Percentiles rank a stretch among this genome's conserved stretches.
Evolutionary conservation across 2,888 invertebrate genomes (phyloP).

Genomic region (Hydrotaea cyrtoneurina): DNA sequence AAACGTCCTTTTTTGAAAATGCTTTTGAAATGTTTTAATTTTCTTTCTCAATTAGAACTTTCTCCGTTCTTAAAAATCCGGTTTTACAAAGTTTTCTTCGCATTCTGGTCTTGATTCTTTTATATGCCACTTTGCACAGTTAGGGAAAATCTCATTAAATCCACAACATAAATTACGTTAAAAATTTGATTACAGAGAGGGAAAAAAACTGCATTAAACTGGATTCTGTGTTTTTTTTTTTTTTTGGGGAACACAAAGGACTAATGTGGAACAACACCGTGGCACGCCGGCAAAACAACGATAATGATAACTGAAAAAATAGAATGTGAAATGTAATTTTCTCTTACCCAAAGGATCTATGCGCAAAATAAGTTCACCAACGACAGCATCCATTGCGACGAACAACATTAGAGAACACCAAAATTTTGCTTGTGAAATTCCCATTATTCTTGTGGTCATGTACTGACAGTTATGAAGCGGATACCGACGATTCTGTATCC

Average conservation of each 20-base stretch:
- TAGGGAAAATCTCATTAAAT: constrained; percentile 50
- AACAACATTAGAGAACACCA: constrained; percentile 74
- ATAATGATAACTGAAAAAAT: constrained; percentile 1
- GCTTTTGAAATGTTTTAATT: not conserved
- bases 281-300: not conserved
- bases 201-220: constrained; percentile 49
- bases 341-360: constrained; percentile 80
- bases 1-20: not conserved
- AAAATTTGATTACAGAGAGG: constrained; percentile 49
- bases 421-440: constrained; percentile 73
- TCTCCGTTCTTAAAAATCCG: constrained; percentile 3
- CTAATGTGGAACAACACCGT: constrained; percentile 2
- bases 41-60: not conserved
- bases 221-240: not conserved
- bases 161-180: constrained; percentile 46
- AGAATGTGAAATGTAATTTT: constrained; percentile 47
- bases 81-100: constrained; percentile 18
- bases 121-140: constrained; percentile 20
- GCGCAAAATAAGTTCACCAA: constrained; percentile 79
- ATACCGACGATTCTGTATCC: constrained; percentile 58
- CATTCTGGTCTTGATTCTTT: not conserved
- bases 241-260: constrained; percentile 11
- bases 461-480: constrained; percentile 59
- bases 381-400: constrained; percentile 72
- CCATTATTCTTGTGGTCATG: constrained; percentile 75